These are phyloP conservation scores for Buceros bicornis DNA, from an alignment of 2,797 vertebrate genomes.

Conservation along the genomic window DNA sequence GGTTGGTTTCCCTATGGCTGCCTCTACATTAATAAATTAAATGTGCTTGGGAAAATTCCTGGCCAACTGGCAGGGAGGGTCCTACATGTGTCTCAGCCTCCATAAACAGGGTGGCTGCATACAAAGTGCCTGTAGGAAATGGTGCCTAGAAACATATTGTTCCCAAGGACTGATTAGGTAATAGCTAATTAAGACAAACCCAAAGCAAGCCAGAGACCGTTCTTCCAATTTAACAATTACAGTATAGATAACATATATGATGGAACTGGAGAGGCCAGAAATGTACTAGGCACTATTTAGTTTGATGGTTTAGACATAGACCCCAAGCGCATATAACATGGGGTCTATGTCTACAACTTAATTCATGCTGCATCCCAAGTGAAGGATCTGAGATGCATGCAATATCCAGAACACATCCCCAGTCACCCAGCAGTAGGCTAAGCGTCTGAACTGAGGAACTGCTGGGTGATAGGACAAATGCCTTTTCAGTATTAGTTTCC, in stretches of 20 bases:
- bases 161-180: not conserved
- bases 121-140: not conserved
- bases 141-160: not conserved
- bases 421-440: not conserved
- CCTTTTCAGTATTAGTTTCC: not conserved
- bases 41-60: not conserved
- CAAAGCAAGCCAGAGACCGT: not conserved
- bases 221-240: not conserved
- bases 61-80: not conserved
- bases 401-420: not conserved
- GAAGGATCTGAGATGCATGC: not conserved
- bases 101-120: not conserved
- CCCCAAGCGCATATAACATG: not conserved
- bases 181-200: not conserved
- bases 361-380: not conserved
- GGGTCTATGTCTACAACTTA: not conserved
- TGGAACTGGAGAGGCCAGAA: not conserved
- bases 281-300: not conserved
- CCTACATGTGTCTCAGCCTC: not conserved
- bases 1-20: not conserved
- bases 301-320: not conserved
- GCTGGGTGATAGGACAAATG: not conserved
- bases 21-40: not conserved
- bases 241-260: not conserved
- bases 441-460: not conserved